phyloP scores from a whole-genome alignment of 64 coral and sea anemone species.

The Hydrozoanthus tunicans region DNA sequence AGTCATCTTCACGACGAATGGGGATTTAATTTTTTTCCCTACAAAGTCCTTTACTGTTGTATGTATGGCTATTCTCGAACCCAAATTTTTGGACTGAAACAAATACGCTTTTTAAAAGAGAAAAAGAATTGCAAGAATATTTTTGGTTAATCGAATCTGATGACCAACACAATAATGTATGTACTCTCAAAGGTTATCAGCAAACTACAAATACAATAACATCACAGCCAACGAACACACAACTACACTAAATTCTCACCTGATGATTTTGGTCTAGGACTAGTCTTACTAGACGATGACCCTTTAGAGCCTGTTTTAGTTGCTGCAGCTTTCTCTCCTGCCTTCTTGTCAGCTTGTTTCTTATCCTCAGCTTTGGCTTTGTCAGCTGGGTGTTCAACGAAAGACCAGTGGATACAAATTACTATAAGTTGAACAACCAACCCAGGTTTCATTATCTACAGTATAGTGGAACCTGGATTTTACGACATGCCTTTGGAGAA shows the following conservation, averaged over 20 bases:
- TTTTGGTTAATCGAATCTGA: too few species aligned
- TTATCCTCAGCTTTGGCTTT: constrained; percentile 37
- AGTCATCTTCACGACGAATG: too few species aligned
- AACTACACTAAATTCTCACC: background rate
- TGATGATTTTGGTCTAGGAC: constrained; percentile 33
- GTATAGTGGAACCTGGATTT: background rate
- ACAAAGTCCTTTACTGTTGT: too few species aligned
- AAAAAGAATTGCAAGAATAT: too few species aligned
- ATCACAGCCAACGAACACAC: background rate
- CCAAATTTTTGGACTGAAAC: too few species aligned
- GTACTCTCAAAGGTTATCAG: too few species aligned
- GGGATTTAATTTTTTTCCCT: too few species aligned
- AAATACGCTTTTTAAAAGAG: too few species aligned
- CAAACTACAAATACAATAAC: background rate
- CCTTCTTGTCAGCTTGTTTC: constrained; percentile 33
- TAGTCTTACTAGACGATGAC: constrained; percentile 46
- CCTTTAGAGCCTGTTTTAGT: constrained; percentile 14
- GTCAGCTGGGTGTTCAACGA: background rate
- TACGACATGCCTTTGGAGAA: too few species aligned
- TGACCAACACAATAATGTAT: too few species aligned
- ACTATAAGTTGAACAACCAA: background rate
- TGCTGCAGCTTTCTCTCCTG: constrained; percentile 21
- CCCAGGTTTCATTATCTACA: background rate
- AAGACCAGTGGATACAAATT: background rate
- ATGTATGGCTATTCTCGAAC: too few species aligned